Conservation (phyloP, 2,113 vertebrate genomes). For the Chlorodrepanis virens region DNA sequence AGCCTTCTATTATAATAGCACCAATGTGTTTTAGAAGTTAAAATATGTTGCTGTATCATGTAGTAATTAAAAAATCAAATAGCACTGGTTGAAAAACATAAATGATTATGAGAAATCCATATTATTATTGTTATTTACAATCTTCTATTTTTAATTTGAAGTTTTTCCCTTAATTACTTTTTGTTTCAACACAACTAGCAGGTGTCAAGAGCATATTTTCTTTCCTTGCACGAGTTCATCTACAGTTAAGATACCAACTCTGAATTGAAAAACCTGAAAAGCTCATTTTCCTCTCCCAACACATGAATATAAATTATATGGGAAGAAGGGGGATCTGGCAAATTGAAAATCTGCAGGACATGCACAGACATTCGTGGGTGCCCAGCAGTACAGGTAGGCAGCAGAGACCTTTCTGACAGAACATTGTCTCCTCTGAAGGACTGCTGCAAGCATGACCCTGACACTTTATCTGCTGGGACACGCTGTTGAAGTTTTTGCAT, state of each 20-base stretch:
- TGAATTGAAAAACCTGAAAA: not conserved
- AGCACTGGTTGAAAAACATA: not conserved
- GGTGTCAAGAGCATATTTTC: not conserved
- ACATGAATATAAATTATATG: not conserved
- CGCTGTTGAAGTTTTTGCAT: not conserved
- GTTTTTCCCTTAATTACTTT: not conserved
- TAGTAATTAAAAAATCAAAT: not conserved
- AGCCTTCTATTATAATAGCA: not conserved
- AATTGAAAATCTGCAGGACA: not conserved
- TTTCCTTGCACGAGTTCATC: not conserved
- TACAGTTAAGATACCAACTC: not conserved
- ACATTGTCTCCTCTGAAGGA: not conserved
- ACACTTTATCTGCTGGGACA: not conserved
- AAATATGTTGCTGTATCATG: not conserved
- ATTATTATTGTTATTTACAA: not conserved
- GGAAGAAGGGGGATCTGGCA: not conserved
- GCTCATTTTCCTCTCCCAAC: not conserved
- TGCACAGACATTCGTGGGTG: not conserved
- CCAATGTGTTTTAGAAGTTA: not conserved
- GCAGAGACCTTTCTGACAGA: not conserved
- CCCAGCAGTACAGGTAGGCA: fast-evolving
- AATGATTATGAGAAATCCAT: not conserved
- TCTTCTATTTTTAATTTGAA: not conserved
- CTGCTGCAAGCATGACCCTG: not conserved
- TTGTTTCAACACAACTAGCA: not conserved